These are phyloP conservation scores for Pelodytes ibericus DNA, from an alignment of 2,797 vertebrate genomes.

Conservation along the genomic window DNA sequence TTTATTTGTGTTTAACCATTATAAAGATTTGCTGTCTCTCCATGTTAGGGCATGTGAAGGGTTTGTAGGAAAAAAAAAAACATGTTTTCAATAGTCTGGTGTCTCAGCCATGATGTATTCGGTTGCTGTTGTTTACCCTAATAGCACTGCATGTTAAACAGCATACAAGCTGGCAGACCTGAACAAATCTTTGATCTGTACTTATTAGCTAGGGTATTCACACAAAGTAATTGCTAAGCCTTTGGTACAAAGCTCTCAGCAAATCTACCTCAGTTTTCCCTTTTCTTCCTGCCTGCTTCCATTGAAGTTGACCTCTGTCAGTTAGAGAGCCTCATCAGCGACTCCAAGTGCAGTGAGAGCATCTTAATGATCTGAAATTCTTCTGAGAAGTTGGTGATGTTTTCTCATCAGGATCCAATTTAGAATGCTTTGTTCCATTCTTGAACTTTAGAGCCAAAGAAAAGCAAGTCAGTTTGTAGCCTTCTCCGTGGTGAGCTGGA, in stretches of 20 bases:
- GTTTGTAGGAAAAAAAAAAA: constrained; percentile 9
- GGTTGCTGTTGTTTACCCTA: constrained; percentile 70
- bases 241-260: constrained; percentile 70
- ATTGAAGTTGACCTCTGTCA: constrained; percentile 83
- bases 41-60: constrained; percentile 22
- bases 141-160: constrained; percentile 72
- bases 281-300: constrained; percentile 73
- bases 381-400: constrained; percentile 85
- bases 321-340: constrained; percentile 78
- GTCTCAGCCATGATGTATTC: constrained; percentile 60
- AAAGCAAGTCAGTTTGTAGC: constrained; percentile 74
- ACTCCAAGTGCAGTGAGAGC: constrained; percentile 77
- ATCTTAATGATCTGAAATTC: constrained; percentile 87
- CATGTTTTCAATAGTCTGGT: constrained; percentile 58
- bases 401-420: constrained; percentile 95
- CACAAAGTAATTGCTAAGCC: constrained; percentile 73
- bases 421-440: constrained; percentile 89
- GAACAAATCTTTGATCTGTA: constrained; percentile 77
- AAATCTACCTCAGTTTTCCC: constrained; percentile 78
- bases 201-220: constrained; percentile 76
- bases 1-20: neutral
- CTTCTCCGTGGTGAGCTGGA: constrained; percentile 68
- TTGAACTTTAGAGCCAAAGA: constrained; percentile 81
- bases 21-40: neutral
- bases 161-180: constrained; percentile 67